phyloP scores from a whole-genome alignment of 2,797 vertebrate species.

The Betta splendens region DNA sequence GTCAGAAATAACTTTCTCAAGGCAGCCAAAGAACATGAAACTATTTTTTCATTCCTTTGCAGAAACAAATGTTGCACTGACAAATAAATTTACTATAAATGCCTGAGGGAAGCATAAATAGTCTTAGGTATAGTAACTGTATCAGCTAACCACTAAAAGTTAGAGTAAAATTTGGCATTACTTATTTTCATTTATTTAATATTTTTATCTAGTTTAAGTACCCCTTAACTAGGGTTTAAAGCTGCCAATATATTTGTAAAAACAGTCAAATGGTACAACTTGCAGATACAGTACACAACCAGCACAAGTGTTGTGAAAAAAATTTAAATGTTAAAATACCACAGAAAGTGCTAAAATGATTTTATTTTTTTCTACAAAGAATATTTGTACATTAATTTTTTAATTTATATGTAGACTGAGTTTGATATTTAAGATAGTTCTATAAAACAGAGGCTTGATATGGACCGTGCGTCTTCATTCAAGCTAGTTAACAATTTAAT shows the following conservation, averaged over 20 bases:
- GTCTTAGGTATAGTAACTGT: slow-evolving; percentile 79
- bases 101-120: slow-evolving; percentile 60
- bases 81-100: slow-evolving; percentile 16
- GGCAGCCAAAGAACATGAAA: slow-evolving; percentile 50
- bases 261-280: slow-evolving; percentile 71
- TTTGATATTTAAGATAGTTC: slow-evolving; percentile 60
- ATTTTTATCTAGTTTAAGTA: slow-evolving; percentile 25
- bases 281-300: slow-evolving; percentile 37
- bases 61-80: slow-evolving; percentile 19
- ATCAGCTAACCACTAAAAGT: slow-evolving; percentile 20
- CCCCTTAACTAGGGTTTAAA: slow-evolving; percentile 17
- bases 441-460: slow-evolving; percentile 37
- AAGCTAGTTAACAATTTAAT: slow-evolving; percentile 36
- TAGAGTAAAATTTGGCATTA: slow-evolving; percentile 31
- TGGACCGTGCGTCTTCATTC: slow-evolving; percentile 14
- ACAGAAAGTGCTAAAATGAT: slow-evolving; percentile 31
- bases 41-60: slow-evolving; percentile 31
- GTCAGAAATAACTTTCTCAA: slow-evolving; percentile 41
- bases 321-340: slow-evolving; percentile 47
- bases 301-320: slow-evolving; percentile 21
- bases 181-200: slow-evolving; percentile 20
- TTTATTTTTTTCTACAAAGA: slow-evolving; percentile 33
- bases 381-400: slow-evolving; percentile 65
- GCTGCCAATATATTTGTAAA: slow-evolving; percentile 35
- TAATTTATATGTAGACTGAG: slow-evolving; percentile 70